These are phyloP conservation scores for Baronia brevicornis DNA, from an alignment of 2,888 invertebrate species.

Conservation along the genomic window DNA sequence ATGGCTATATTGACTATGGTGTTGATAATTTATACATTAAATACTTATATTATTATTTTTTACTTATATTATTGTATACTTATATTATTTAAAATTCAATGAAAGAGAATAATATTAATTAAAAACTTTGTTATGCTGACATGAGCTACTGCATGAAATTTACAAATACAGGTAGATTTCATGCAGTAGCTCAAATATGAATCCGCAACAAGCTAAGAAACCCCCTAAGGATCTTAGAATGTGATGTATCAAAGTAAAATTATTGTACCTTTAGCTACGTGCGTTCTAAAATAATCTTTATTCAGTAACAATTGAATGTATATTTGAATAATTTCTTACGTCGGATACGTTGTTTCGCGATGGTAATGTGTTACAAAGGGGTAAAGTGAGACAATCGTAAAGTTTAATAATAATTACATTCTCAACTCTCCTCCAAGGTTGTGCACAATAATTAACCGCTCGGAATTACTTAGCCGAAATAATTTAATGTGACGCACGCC, in stretches of 20 bases:
- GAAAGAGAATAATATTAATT: constrained; percentile 11
- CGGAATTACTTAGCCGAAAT: constrained; percentile 75
- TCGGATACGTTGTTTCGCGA: constrained; percentile 31
- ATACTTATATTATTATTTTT: too few species aligned
- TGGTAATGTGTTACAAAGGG: constrained; percentile 46
- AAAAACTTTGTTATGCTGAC: constrained; percentile 4
- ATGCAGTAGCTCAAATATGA: constrained; percentile 66
- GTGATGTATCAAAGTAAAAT: constrained; percentile 37
- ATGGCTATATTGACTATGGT: too few species aligned
- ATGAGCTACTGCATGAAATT: constrained; percentile 13
- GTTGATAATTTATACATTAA: too few species aligned
- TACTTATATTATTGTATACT: neutral
- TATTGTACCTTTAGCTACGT: constrained; percentile 19
- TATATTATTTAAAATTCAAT: neutral
- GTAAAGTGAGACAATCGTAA: constrained; percentile 76
- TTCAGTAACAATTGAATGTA: constrained; percentile 22
- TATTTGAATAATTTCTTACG: constrained; percentile 24
- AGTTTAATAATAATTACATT: constrained; percentile 77
- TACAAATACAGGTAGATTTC: constrained; percentile 42
- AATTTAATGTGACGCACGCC: constrained; percentile 70
- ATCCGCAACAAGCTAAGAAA: constrained; percentile 71
- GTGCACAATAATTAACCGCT: constrained; percentile 75
- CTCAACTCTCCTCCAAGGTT: constrained; percentile 73
- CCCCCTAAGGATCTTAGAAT: constrained; percentile 67
- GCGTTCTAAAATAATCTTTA: constrained; percentile 31